These are phyloP conservation scores for Cyphomyrmex costatus DNA, from an alignment of 1,140 invertebrate species.

Conservation along the genomic window DNA sequence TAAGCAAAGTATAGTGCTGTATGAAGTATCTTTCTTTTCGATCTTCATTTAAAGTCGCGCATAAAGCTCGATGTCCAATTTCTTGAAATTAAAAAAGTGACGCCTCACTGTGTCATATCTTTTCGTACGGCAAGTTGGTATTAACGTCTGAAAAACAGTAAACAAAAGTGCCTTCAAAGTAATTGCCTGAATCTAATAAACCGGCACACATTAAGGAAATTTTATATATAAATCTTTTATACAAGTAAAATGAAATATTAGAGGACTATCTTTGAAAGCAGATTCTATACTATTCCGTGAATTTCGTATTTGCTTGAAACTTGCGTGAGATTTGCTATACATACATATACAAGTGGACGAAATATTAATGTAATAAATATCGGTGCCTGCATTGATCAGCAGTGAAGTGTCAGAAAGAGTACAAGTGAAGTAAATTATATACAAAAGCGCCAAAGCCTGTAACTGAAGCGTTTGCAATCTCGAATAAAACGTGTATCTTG, in stretches of 20 bases:
- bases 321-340: constrained; percentile 9
- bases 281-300: constrained; percentile 38
- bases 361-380: constrained; percentile 31
- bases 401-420: constrained; percentile 57
- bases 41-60: constrained; percentile 69
- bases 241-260: constrained; percentile 25
- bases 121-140: constrained; percentile 95
- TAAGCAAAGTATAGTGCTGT: constrained; percentile 66
- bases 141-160: constrained; percentile 94
- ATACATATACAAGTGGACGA: constrained; percentile 21
- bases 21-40: constrained; percentile 61
- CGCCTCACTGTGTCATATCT: constrained; percentile 90
- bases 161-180: constrained; percentile 85
- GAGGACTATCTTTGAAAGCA: constrained; percentile 27
- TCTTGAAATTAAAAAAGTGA: constrained; percentile 85
- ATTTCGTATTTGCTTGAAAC: constrained; percentile 19
- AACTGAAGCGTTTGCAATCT: constrained; percentile 52
- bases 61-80: constrained; percentile 81
- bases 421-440: constrained; percentile 58
- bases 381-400: constrained; percentile 29
- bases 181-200: constrained; percentile 53
- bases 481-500: constrained; percentile 48
- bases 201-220: constrained; percentile 65
- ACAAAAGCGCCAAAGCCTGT: constrained; percentile 66
- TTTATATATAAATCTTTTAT: constrained; percentile 25